Percentiles rank a stretch among this genome's conserved stretches.
Evolutionary conservation across 2,797 vertebrate genomes (phyloP).

Genomic region (Mustela erminea): DNA sequence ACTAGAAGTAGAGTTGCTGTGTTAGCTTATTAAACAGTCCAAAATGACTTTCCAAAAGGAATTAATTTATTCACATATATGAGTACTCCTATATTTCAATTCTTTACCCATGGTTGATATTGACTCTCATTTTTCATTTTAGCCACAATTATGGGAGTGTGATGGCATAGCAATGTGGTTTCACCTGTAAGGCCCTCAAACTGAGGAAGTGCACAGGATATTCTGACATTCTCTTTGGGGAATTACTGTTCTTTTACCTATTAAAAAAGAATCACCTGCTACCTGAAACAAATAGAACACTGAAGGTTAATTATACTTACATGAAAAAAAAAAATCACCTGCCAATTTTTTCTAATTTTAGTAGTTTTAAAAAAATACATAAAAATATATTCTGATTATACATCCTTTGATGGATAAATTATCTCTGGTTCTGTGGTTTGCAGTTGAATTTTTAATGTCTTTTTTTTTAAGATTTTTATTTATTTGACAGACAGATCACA

Average conservation of each 20-base stretch:
- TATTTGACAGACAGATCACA: no score
- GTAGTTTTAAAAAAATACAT: background rate
- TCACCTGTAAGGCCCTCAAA: background rate
- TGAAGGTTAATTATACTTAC: background rate
- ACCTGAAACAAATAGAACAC: background rate
- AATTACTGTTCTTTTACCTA: background rate
- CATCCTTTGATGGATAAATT: background rate
- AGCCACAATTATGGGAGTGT: background rate
- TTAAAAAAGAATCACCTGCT: background rate
- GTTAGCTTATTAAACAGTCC: background rate
- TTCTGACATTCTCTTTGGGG: background rate
- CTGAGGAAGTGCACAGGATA: background rate
- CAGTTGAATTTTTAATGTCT: background rate
- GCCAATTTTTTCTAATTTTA: background rate
- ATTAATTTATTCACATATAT: background rate
- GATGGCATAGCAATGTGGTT: background rate
- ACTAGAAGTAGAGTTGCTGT: background rate
- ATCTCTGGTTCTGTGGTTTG: background rate
- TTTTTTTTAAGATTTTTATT: background rate
- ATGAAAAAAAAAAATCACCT: background rate
- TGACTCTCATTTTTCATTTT: background rate
- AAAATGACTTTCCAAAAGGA: background rate
- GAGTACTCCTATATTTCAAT: background rate
- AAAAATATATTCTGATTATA: background rate
- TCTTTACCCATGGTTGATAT: background rate